phyloP scores from a whole-genome alignment of 2,888 invertebrate species.

The Priocnemis perturbator region DNA sequence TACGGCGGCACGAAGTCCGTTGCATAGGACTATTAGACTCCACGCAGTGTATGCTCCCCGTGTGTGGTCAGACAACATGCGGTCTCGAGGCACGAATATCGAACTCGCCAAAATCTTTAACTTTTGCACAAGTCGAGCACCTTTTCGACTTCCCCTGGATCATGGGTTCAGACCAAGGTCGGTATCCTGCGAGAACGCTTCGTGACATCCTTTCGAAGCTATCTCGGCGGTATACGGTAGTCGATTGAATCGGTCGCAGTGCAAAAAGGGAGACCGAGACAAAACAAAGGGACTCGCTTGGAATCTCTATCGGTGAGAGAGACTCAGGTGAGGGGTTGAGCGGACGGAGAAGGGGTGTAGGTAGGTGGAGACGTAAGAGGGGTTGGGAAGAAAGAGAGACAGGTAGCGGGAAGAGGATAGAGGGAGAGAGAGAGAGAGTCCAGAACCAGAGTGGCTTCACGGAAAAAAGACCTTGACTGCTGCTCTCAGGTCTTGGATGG shows the following conservation, averaged over 20 bases:
- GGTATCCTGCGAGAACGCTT: constrained; percentile 49
- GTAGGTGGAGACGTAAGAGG: not conserved
- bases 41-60: too few relatives aligned
- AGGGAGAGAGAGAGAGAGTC: constrained; percentile 32
- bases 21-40: too few relatives aligned
- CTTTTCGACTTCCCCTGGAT: too few relatives aligned
- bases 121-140: too few relatives aligned
- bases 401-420: constrained; percentile 7
- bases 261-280: constrained; percentile 62
- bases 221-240: constrained; percentile 50
- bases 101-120: not conserved
- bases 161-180: constrained; percentile 34
- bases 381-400: constrained; percentile 5
- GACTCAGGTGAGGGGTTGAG: constrained; percentile 29
- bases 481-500: constrained; percentile 55
- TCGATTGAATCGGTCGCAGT: constrained; percentile 59
- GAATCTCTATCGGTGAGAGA: constrained; percentile 56
- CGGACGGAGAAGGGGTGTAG: not conserved
- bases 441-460: constrained; percentile 51
- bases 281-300: constrained; percentile 61
- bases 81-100: too few relatives aligned
- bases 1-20: too few relatives aligned
- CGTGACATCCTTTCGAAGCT: constrained; percentile 32
- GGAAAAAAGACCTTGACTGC: constrained; percentile 64
- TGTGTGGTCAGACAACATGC: too few relatives aligned